A percentile compares a stretch with the other conserved stretches of the same genome.
phyloP scores from a whole-genome alignment of 64 coral and sea anemone genomes.

The Dendronephthya gigantea region DNA sequence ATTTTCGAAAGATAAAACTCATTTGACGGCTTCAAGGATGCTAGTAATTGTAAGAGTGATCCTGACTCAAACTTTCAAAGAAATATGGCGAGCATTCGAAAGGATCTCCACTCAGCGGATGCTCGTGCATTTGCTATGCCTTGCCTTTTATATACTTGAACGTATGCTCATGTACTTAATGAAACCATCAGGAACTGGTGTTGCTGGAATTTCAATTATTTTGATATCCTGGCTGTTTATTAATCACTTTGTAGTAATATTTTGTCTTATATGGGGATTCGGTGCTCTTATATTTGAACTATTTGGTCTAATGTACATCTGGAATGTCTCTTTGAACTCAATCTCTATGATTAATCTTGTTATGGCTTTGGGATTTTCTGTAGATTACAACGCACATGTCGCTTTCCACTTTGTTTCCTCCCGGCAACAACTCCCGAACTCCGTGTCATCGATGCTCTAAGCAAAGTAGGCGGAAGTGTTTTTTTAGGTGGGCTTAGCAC shows the following conservation, averaged over 20 bases:
- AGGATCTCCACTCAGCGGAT: neutral
- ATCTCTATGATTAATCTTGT: neutral
- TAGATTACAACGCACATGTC: neutral
- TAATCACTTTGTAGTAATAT: neutral
- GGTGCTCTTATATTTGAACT: neutral
- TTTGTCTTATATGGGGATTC: neutral
- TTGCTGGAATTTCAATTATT: neutral
- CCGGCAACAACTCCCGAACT: neutral
- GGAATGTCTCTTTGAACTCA: neutral
- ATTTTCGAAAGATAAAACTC: neutral
- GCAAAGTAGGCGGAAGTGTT: neutral
- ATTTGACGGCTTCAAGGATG: neutral
- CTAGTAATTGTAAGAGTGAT: neutral
- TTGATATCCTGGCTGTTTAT: neutral
- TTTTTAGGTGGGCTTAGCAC: neutral
- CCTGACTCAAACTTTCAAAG: neutral
- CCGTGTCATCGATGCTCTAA: neutral
- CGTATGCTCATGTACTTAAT: neutral
- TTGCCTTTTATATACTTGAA: neutral
- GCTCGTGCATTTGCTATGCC: neutral
- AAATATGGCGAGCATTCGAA: neutral
- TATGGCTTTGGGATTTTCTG: neutral
- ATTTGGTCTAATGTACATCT: neutral
- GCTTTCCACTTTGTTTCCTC: neutral
- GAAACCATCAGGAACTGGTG: neutral